Percentiles rank a stretch among this genome's conserved stretches.
Conservation (phyloP, 2,113 vertebrate genomes). For the Sinocyclocheilus anophthalmus region DNA sequence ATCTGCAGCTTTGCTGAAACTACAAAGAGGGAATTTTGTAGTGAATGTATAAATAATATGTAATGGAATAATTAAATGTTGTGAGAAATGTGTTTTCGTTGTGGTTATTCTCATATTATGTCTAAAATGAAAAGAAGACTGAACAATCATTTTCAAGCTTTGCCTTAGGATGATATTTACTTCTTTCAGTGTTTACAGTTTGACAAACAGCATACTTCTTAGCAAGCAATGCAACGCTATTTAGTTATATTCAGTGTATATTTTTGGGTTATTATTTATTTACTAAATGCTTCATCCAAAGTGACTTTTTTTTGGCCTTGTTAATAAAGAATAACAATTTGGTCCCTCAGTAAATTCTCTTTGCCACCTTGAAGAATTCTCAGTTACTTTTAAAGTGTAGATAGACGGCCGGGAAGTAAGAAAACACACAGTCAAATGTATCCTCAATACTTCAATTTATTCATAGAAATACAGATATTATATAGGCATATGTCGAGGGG, state of each 20-base stretch:
- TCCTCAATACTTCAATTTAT: too few species aligned
- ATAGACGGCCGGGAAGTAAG: too few species aligned
- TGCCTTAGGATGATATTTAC: background rate
- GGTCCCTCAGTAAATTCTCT: too few species aligned
- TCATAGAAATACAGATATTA: too few species aligned
- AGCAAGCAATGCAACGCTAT: background rate
- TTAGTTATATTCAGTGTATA: background rate
- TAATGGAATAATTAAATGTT: background rate
- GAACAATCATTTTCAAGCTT: background rate
- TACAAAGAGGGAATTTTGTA: background rate
- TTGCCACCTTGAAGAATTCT: too few species aligned
- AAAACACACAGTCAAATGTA: too few species aligned
- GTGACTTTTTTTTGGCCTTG: background rate
- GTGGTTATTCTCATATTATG: background rate
- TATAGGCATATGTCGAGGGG: too few species aligned
- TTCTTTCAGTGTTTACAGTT: background rate
- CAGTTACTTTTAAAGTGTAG: too few species aligned
- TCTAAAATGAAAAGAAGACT: background rate
- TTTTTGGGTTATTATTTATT: background rate
- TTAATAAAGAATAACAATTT: too few species aligned
- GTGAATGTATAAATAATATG: background rate
- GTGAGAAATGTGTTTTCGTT: background rate
- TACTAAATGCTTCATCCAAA: background rate
- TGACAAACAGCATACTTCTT: background rate
- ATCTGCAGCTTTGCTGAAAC: background rate